phyloP scores from a whole-genome alignment of 2,113 vertebrate genomes.

The Indri indri region DNA sequence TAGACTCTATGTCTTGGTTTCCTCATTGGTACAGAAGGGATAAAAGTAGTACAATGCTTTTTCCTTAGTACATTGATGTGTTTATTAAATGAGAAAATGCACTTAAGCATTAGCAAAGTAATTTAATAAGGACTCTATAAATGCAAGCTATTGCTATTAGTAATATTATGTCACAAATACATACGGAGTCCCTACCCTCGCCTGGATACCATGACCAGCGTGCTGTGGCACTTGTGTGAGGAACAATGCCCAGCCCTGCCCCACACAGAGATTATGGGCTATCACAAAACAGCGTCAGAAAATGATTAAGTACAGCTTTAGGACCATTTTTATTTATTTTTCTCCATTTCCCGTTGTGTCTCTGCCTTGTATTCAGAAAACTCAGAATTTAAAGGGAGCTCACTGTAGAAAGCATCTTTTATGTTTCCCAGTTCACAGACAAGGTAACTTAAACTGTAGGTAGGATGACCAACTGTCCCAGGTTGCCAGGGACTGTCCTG shows the following conservation, averaged over 20 bases:
- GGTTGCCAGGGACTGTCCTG: background rate
- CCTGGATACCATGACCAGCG: background rate
- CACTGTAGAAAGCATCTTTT: background rate
- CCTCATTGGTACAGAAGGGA: background rate
- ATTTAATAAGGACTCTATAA: slow-evolving; percentile 38
- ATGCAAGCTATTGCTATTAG: slow-evolving; percentile 7
- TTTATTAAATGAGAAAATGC: slow-evolving; percentile 27
- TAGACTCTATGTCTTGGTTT: background rate
- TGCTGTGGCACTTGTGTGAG: no score
- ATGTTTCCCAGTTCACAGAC: background rate
- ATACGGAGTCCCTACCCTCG: background rate
- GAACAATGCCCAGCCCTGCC: background rate
- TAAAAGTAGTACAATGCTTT: background rate
- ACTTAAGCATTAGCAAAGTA: slow-evolving; percentile 18
- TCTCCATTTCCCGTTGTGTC: background rate
- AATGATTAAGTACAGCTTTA: background rate
- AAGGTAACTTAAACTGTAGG: background rate
- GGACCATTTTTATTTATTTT: background rate
- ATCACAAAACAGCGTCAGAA: background rate
- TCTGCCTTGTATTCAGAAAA: background rate
- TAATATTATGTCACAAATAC: background rate
- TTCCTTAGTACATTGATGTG: background rate
- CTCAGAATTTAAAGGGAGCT: background rate
- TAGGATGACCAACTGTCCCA: background rate
- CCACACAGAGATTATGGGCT: background rate